These are phyloP conservation scores for Bembecia ichneumoniformis DNA, from an alignment of 2,888 invertebrate species.

Conservation along the genomic window DNA sequence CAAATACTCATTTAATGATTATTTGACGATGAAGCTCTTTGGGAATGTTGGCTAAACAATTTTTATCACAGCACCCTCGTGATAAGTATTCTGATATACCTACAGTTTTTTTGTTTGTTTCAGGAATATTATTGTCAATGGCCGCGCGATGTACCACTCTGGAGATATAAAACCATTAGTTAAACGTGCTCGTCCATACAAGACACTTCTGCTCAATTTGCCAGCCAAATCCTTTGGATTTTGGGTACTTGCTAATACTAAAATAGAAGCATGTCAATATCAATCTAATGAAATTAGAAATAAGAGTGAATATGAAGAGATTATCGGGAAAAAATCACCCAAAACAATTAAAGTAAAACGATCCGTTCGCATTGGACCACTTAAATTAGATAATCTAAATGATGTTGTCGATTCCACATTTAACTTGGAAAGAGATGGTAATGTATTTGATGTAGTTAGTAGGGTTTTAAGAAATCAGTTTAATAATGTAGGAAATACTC, in stretches of 20 bases:
- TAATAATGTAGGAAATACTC: neutral
- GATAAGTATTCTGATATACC: no score
- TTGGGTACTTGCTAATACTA: slow-evolving; percentile 79
- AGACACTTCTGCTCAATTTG: slow-evolving; percentile 70
- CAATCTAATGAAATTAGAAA: slow-evolving; percentile 14
- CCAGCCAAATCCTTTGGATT: slow-evolving; percentile 81
- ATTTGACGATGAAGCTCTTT: no score
- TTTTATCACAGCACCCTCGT: no score
- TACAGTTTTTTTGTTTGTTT: slow-evolving; percentile 13
- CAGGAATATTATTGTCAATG: slow-evolving; percentile 77
- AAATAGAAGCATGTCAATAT: slow-evolving; percentile 69
- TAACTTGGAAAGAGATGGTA: neutral
- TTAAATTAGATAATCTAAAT: neutral
- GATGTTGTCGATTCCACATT: neutral
- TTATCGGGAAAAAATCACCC: slow-evolving; percentile 13
- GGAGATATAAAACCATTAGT: slow-evolving; percentile 71
- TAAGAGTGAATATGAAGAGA: slow-evolving; percentile 15
- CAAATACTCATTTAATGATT: no score
- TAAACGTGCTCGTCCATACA: slow-evolving; percentile 61
- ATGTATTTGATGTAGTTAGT: neutral
- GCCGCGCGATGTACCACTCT: slow-evolving; percentile 70
- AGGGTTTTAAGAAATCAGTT: neutral
- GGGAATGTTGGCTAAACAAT: no score
- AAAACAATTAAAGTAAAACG: slow-evolving; percentile 7
- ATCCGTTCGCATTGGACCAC: neutral